Conservation (phyloP, 2,113 vertebrate species). For the Petrocephalus zakoni region DNA sequence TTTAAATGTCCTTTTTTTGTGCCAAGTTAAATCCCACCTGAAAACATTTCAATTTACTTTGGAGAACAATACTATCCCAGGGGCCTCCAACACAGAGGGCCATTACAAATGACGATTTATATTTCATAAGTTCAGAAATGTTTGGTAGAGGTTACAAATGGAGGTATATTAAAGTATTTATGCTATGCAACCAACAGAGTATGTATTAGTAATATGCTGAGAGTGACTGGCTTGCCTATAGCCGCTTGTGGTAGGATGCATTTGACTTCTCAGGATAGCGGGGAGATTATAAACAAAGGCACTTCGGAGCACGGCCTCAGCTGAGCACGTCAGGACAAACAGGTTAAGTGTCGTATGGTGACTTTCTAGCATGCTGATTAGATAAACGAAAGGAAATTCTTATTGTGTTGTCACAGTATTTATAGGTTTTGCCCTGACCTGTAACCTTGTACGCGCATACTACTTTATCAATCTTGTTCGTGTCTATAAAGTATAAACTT, state of each 20-base stretch:
- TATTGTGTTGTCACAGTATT: neutral
- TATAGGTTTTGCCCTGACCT: neutral
- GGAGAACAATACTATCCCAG: constrained; percentile 66
- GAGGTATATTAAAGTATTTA: constrained; percentile 86
- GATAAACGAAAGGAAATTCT: neutral
- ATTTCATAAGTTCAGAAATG: constrained; percentile 81
- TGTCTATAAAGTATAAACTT: neutral
- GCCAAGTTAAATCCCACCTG: constrained; percentile 60
- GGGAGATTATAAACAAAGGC: constrained; percentile 27
- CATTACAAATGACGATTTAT: constrained; percentile 87
- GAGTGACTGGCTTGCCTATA: constrained; percentile 65
- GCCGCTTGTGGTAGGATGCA: constrained; percentile 70
- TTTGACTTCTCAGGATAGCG: constrained; percentile 45
- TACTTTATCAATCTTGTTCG: neutral
- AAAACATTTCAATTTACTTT: constrained; percentile 75
- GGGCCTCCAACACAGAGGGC: constrained; percentile 67
- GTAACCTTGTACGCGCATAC: neutral
- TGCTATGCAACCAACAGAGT: constrained; percentile 78
- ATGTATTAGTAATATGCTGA: constrained; percentile 81
- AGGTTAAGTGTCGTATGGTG: neutral
- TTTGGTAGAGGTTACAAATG: constrained; percentile 78
- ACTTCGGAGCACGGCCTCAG: neutral
- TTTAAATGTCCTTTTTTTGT: constrained; percentile 71
- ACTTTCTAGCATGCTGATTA: neutral
- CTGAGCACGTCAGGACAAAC: neutral